Evolutionary conservation across 2,797 vertebrate species (phyloP).

Genomic region (Peromyscus nudipes): DNA sequence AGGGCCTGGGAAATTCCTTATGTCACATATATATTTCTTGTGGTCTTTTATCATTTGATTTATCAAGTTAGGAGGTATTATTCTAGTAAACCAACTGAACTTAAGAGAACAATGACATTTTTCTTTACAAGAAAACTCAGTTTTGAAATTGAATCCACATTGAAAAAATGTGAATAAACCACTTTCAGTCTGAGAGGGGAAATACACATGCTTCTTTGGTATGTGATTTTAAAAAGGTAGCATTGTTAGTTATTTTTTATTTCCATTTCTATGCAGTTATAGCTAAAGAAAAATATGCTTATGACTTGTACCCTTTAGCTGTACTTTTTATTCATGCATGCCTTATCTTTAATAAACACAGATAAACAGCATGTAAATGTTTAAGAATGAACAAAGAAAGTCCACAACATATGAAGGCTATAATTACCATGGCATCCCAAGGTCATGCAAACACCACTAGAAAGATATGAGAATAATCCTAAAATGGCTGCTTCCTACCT

Average conservation of each 20-base stretch:
- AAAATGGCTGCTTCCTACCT: not conserved
- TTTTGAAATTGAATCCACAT: conserved; percentile 68
- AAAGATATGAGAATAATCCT: not conserved
- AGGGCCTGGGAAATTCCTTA: conserved; percentile 39
- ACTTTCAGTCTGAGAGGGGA: conserved; percentile 26
- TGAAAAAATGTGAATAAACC: conserved; percentile 50
- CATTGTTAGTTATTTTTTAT: conserved; percentile 39
- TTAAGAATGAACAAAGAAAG: not conserved
- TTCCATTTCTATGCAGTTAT: conserved; percentile 18
- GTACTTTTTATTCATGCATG: conserved; percentile 9
- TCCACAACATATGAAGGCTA: not conserved
- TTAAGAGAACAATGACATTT: conserved; percentile 65
- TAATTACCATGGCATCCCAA: not conserved
- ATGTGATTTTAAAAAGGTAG: conserved; percentile 32
- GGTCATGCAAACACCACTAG: not conserved
- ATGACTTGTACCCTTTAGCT: not conserved
- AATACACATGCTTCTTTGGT: conserved; percentile 40
- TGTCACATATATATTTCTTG: conserved; percentile 59
- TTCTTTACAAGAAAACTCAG: conserved; percentile 67
- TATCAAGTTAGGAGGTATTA: conserved; percentile 64
- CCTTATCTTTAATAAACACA: conserved; percentile 44
- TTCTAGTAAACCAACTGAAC: conserved; percentile 55
- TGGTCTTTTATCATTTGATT: conserved; percentile 74
- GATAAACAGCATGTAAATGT: not conserved
- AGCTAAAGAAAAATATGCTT: conserved; percentile 14